phyloP scores from a whole-genome alignment of 2,797 vertebrate species.

The Liasis olivaceus region DNA sequence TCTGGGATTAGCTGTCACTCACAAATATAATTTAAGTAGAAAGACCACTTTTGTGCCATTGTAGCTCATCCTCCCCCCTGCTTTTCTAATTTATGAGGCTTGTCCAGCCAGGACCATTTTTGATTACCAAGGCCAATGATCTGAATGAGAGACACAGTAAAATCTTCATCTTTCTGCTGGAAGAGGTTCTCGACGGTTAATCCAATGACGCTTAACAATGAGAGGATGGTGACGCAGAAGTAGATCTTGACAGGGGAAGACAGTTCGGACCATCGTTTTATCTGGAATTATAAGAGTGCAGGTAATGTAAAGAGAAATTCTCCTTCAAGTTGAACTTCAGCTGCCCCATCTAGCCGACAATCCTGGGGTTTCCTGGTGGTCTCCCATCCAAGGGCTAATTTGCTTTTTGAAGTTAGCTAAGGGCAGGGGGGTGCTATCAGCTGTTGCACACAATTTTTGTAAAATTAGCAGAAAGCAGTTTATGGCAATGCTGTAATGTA shows the following conservation, averaged over 20 bases:
- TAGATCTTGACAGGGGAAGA: conserved; percentile 76
- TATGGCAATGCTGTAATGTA: too few relatives aligned
- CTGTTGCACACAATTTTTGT: neutral
- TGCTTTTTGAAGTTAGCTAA: neutral
- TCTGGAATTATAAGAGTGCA: conserved; percentile 65
- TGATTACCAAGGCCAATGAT: conserved; percentile 79
- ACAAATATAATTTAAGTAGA: neutral
- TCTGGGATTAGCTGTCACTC: neutral
- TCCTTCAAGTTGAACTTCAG: neutral
- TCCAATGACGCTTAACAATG: conserved; percentile 78
- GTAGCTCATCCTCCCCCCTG: neutral
- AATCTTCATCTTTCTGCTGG: conserved; percentile 76
- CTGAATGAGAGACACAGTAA: conserved; percentile 83
- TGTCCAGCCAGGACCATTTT: neutral
- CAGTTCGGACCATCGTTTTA: conserved; percentile 84
- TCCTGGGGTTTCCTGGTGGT: neutral
- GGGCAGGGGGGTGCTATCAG: neutral
- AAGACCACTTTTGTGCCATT: neutral
- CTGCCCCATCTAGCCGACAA: neutral
- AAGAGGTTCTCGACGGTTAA: conserved; percentile 76
- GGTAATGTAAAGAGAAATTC: neutral
- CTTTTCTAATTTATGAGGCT: neutral
- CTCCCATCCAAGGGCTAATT: neutral
- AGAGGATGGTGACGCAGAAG: conserved; percentile 79
- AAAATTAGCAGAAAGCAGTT: neutral